Percentiles rank a stretch among this genome's conserved stretches.
Conservation (phyloP, 2,888 invertebrate genomes). For the Hedya salicella region DNA sequence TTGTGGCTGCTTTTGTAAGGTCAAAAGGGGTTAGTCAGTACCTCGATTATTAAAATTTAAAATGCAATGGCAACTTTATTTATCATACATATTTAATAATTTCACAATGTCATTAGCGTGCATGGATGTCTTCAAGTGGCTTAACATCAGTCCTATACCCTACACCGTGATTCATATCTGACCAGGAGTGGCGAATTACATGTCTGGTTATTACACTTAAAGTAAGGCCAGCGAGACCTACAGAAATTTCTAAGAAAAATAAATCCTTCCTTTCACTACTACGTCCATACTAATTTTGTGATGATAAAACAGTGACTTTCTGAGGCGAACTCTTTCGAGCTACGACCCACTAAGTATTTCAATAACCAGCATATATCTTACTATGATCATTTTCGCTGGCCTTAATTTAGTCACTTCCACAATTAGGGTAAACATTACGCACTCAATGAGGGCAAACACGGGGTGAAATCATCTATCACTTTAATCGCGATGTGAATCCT, state of each 20-base stretch:
- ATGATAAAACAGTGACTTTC: too few species aligned
- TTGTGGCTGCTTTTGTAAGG: neutral
- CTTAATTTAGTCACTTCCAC: neutral
- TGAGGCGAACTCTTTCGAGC: too few species aligned
- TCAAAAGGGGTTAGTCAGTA: neutral
- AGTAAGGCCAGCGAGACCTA: neutral
- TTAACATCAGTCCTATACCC: constrained; percentile 19
- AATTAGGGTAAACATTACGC: too few species aligned
- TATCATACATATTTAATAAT: constrained; percentile 33
- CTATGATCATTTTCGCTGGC: neutral
- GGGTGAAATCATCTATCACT: too few species aligned
- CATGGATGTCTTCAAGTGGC: neutral
- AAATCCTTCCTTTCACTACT: neutral
- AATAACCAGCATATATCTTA: neutral
- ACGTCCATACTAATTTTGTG: neutral
- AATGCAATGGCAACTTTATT: constrained; percentile 26
- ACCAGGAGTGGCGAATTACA: neutral
- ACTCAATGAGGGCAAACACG: neutral
- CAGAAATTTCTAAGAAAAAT: neutral
- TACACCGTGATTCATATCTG: constrained; percentile 4
- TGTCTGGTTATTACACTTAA: neutral
- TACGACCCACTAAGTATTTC: too few species aligned
- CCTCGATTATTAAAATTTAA: constrained; percentile 13
- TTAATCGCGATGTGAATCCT: too few species aligned
- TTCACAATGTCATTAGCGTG: constrained; percentile 24